These are phyloP conservation scores for Yponomeuta cagnagella DNA, from an alignment of 2,888 invertebrate species.

Conservation along the genomic window DNA sequence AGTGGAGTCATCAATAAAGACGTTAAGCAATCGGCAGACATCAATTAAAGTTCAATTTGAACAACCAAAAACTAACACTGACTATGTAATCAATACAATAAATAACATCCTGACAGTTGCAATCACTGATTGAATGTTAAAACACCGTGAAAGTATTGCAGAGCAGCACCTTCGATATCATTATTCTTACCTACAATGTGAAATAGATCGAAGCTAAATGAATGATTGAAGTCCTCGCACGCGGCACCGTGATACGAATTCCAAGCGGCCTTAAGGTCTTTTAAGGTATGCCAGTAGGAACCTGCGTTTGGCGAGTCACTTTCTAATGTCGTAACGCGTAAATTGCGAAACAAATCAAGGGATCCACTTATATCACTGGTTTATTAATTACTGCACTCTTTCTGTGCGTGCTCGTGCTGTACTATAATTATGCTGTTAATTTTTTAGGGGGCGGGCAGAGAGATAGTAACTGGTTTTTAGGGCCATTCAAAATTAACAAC, in stretches of 20 bases:
- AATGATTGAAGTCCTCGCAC: constrained; percentile 52
- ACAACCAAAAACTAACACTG: not conserved
- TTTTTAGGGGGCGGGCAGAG: too few relatives aligned
- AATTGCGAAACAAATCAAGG: constrained; percentile 57
- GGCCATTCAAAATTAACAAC: too few relatives aligned
- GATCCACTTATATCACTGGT: constrained; percentile 60
- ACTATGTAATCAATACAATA: not conserved
- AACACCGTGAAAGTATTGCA: not conserved
- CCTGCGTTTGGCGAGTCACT: constrained; percentile 45
- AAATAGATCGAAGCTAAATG: constrained; percentile 34
- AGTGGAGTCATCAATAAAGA: constrained; percentile 15
- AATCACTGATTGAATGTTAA: not conserved
- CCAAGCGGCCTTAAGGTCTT: constrained; percentile 31
- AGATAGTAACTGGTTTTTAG: too few relatives aligned
- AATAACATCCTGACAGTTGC: not conserved
- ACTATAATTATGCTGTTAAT: not conserved
- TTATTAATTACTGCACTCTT: constrained; percentile 49
- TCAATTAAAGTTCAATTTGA: not conserved
- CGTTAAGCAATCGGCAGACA: not conserved
- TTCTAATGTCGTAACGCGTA: constrained; percentile 64
- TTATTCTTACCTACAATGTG: constrained; percentile 5
- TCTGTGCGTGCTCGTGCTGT: not conserved
- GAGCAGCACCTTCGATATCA: not conserved
- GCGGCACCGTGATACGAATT: constrained; percentile 46
- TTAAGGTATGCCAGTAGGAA: constrained; percentile 57